Base-by-base conservation (phyloP, 2,888 invertebrate species). In the Hirtodrosophila confusa region DNA sequence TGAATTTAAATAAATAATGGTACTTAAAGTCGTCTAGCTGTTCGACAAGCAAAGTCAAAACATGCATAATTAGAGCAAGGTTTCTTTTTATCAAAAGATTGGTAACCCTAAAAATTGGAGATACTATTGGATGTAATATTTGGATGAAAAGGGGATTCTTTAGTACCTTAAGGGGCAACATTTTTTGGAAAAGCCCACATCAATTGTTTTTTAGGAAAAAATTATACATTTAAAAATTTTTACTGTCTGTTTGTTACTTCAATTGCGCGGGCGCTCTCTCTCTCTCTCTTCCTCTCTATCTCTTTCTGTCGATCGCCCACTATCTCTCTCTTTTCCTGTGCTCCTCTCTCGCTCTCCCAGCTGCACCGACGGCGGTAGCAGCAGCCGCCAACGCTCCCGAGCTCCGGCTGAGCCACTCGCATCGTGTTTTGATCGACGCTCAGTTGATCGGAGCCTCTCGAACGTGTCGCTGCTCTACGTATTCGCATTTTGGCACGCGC, bases 381-480 rank as follows among this genome's bases (percentile, higher is more conserved):
- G 41, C 54, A 62, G 62, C 17, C 35, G 53, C 23, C 29, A 57
- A 36, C 17, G 53, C 17, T 54, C 23, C 33, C 31, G 35, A 54
- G 54, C 75, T 69, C 61, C 61, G 63, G 71, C 68, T 70, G 55
- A 69, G 62, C 65, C 45, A 60, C 56, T 61, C 60, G 64, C 75
- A 63, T 63, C 68, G 60, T 58, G 61, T 63, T 72, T 71, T 72
- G 75, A 76, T 75, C 70, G 70, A 51, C 75, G 75, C 84, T 88
- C 88, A 88, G 88, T 88, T 84, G 89, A 87, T 88, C 84, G 77
- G 78, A 79, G 88, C 73, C 78, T 75, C 71, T 88, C 76, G 78
- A 80, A 79, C 78, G 75, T 71, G 75, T 55, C 79, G 86, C 72
- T 75, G 72, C 80, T 72, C 73, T 66, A 29, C 39, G 53, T 75